Percentiles rank a stretch among this genome's conserved stretches.
These are phyloP conservation scores for Lithophane socia DNA, from an alignment of 2,888 invertebrate species.

Conservation along the genomic window DNA sequence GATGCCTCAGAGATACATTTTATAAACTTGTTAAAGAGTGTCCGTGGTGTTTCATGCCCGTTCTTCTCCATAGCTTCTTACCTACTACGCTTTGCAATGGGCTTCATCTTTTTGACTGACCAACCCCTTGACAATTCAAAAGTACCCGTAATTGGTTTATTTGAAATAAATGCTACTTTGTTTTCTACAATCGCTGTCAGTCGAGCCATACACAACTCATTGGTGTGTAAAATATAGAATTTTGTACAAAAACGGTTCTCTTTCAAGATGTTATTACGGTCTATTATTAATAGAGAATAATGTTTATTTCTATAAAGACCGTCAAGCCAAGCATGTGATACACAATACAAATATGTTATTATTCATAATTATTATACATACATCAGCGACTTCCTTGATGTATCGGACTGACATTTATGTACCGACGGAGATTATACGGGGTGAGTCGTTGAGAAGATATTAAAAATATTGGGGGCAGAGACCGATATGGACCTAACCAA, in stretches of 20 bases:
- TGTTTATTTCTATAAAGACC: slow-evolving; percentile 76
- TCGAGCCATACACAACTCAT: slow-evolving; percentile 65
- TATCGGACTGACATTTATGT: slow-evolving; percentile 58
- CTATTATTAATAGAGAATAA: slow-evolving; percentile 75
- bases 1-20: no score
- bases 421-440: background rate
- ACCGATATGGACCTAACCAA: background rate
- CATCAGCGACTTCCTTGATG: slow-evolving; percentile 44
- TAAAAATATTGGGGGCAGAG: background rate
- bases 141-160: no score
- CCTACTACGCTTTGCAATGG: no score
- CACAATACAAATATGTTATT: slow-evolving; percentile 61
- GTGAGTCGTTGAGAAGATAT: background rate
- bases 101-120: no score
- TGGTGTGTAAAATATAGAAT: slow-evolving; percentile 79
- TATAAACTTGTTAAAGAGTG: no score
- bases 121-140: no score
- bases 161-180: no score
- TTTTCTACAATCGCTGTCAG: slow-evolving; percentile 59
- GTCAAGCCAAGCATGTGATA: slow-evolving; percentile 29
- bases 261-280: slow-evolving; percentile 74
- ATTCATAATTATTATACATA: slow-evolving; percentile 44
- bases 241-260: slow-evolving; percentile 79
- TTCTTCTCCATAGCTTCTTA: no score
- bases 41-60: no score